Evolutionary conservation across 1,140 invertebrate species (phyloP).

Genomic region (Aphaenogaster ashmeadi): DNA sequence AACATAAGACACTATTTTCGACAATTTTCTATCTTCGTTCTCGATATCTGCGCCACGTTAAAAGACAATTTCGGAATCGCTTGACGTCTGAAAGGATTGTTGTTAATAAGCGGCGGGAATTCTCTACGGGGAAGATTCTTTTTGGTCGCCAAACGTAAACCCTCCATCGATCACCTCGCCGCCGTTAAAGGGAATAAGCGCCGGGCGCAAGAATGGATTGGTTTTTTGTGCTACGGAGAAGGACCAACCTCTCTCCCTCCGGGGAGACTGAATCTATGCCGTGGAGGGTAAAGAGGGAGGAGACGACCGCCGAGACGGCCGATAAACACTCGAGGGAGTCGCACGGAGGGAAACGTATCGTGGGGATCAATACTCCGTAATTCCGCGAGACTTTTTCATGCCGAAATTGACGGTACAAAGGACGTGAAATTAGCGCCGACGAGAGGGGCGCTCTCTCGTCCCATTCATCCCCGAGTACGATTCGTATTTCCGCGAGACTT

Average conservation of each 20-base stretch:
- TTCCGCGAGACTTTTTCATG: not conserved
- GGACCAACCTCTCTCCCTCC: not conserved
- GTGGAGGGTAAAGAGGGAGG: not conserved
- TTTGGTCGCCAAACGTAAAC: conserved; percentile 10
- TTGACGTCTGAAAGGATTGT: not conserved
- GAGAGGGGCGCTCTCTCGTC: not conserved
- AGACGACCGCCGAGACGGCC: not conserved
- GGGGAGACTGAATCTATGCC: not conserved
- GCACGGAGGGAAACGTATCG: not conserved
- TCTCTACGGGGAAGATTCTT: not conserved
- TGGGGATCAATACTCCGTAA: conserved; percentile 25
- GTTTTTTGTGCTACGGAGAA: conserved; percentile 6
- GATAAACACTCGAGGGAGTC: conserved; percentile 9
- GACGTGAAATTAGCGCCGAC: conserved; percentile 10
- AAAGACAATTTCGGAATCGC: not conserved
- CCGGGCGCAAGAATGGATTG: conserved; percentile 41
- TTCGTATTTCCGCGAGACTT: not conserved
- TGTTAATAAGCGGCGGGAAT: not conserved
- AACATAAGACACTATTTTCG: not conserved
- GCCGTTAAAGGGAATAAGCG: conserved; percentile 18
- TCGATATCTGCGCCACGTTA: not conserved
- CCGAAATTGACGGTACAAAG: not conserved
- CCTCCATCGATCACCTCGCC: conserved; percentile 6
- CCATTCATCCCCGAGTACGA: not conserved
- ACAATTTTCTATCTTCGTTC: not conserved